Base-by-base conservation (phyloP, 2,888 invertebrate species). In the Caenorhabditis sp. region DNA sequence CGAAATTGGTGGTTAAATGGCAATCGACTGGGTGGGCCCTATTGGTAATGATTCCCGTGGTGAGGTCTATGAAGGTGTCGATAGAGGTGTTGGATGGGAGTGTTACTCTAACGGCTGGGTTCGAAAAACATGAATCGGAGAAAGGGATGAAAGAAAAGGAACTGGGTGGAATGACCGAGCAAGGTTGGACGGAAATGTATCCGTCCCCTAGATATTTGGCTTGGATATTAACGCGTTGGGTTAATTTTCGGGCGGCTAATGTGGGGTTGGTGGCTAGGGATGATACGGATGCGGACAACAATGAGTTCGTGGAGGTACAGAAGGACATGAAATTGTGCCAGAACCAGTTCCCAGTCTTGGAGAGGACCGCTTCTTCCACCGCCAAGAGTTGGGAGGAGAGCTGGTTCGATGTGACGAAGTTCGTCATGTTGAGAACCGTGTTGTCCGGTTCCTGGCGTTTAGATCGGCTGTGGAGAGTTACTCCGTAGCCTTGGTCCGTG, bases 341-440 rank as follows among this genome's bases (percentile, higher is more conserved):
- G 51, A 74, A 61, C 38, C 44, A 51, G 2, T 19, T 31, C 2
- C 6, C 24, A 8, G 47, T 31, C 31, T 19, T 28, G 4, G n/a
- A 19, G 16, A 47, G 22, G 1, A 64, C 74, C 7, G 74, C 49
- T 14, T 22, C 28, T n/a, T 74, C 74, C 8, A 51, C 6, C 0
- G 74, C 74, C n/a, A 74, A n/a, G 10, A 74, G 64, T 35, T 63
- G 61, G 26, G 74, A 22, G 10, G 74, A 26, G 0, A 63, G 38
- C 35, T 74, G 74, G 19, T 63, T 74, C 5, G 63, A 47, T 6
- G 64, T 74, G 19, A 61, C 74, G n/a, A 49, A 51, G n/a, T 26
- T 58, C 12, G 56, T 58, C 58, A 54, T 35, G 22, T 61, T 61
- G 16, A 14, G 26, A 0, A n/a, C 6, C 6, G 49, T 1, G 12